Evolutionary conservation across 2,113 vertebrate genomes (phyloP).

Genomic region (Albula goreensis): DNA sequence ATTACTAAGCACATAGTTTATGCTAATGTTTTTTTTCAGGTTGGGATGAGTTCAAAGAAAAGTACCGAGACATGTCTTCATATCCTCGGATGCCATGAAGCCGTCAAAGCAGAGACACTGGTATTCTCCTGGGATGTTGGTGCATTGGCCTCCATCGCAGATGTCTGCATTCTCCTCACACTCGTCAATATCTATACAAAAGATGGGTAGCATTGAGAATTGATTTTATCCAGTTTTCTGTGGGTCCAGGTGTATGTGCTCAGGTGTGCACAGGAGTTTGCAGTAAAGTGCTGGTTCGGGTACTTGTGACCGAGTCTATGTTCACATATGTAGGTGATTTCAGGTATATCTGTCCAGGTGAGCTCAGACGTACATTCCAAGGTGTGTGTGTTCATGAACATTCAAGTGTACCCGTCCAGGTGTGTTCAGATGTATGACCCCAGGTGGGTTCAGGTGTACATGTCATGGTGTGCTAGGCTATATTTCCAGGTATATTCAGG

Average conservation of each 20-base stretch:
- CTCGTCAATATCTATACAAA: slow-evolving; percentile 81
- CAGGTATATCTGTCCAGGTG: neutral
- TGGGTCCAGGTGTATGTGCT: neutral
- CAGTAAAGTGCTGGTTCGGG: too few species aligned
- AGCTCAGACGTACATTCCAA: neutral
- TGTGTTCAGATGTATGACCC: neutral
- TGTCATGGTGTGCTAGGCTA: neutral
- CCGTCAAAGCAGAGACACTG: slow-evolving; percentile 96
- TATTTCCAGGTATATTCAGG: neutral
- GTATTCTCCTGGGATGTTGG: slow-evolving; percentile 94
- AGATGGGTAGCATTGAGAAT: neutral
- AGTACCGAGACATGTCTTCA: slow-evolving; percentile 95
- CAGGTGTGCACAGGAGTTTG: too few species aligned
- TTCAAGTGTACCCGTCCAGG: neutral
- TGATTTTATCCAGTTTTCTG: neutral
- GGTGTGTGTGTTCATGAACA: neutral
- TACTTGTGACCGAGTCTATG: too few species aligned
- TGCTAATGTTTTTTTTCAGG: neutral
- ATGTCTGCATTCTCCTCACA: slow-evolving; percentile 89
- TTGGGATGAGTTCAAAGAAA: neutral
- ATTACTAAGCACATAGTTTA: neutral
- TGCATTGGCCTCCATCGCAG: slow-evolving; percentile 95
- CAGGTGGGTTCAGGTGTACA: neutral
- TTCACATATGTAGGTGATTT: too few species aligned
- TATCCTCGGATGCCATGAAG: slow-evolving; percentile 96